A percentile compares a stretch with the other conserved stretches of the same genome.
Conservation (phyloP, 2,113 vertebrate species). For the Haplochromis burtoni region DNA sequence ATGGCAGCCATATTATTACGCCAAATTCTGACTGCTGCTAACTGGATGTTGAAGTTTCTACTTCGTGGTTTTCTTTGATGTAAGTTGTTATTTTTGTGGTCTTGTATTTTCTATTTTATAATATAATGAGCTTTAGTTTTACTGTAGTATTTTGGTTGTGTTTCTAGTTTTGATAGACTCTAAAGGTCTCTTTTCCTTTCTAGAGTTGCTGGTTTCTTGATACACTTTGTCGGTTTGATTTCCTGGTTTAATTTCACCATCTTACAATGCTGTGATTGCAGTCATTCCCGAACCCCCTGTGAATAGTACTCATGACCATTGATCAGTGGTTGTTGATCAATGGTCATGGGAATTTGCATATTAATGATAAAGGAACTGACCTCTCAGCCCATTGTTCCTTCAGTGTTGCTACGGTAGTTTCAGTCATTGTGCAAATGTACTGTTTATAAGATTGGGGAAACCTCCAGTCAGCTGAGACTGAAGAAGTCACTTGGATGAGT, state of each 20-base stretch:
- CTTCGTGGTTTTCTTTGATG: background rate
- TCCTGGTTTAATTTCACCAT: background rate
- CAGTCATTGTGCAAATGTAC: no score
- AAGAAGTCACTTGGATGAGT: no score
- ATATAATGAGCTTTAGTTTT: background rate
- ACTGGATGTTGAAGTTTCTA: background rate
- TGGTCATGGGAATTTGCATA: no score
- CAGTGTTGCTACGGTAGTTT: no score
- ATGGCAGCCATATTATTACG: background rate
- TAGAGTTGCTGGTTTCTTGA: background rate
- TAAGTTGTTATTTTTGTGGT: background rate
- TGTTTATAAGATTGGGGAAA: no score
- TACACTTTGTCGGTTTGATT: background rate
- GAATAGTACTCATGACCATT: background rate
- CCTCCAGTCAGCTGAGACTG: no score
- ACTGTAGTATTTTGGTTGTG: background rate
- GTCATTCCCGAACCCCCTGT: background rate
- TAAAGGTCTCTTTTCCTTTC: background rate
- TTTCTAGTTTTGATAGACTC: background rate
- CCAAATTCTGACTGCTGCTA: background rate
- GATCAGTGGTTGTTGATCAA: no score
- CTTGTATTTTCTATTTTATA: background rate
- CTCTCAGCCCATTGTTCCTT: no score
- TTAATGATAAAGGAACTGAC: no score
- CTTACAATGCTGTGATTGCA: background rate